Evolutionary conservation across 2,888 invertebrate genomes (phyloP).

Genomic region (Elegia similella): DNA sequence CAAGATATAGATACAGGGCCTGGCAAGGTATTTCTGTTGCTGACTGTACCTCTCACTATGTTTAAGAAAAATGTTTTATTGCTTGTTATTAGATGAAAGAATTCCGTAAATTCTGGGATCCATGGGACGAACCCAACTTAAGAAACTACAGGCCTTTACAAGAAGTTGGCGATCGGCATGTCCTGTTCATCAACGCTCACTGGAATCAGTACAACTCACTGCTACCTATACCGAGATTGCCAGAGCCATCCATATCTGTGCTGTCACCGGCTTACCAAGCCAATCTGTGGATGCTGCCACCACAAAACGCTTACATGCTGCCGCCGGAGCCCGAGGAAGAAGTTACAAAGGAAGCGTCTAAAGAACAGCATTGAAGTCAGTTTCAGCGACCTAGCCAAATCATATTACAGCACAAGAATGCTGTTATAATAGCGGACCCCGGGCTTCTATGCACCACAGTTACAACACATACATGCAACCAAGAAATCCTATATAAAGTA

Average conservation of each 20-base stretch:
- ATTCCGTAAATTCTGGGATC: conserved; percentile 78
- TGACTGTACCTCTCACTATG: too few species aligned
- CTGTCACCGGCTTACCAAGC: conserved; percentile 55
- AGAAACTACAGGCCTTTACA: conserved; percentile 79
- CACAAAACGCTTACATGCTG: conserved; percentile 56
- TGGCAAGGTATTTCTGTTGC: too few species aligned
- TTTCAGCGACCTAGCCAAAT: too few species aligned
- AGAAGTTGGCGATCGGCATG: conserved; percentile 55
- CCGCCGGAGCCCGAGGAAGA: conserved; percentile 29
- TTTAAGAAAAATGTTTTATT: too few species aligned
- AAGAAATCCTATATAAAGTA: too few species aligned
- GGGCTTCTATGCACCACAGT: too few species aligned
- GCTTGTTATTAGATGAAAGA: conserved; percentile 66
- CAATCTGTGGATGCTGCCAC: conserved; percentile 57
- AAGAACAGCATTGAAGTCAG: not conserved
- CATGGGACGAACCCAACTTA: conserved; percentile 72
- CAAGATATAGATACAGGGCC: too few species aligned
- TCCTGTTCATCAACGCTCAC: conserved; percentile 80
- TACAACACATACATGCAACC: too few species aligned
- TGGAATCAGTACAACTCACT: conserved; percentile 74
- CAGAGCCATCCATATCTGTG: conserved; percentile 57
- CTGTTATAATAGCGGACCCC: too few species aligned
- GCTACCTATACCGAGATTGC: conserved; percentile 62
- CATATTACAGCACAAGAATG: too few species aligned
- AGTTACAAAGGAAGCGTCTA: not conserved